Percentiles rank a stretch among this genome's conserved stretches.
Evolutionary conservation across 2,113 vertebrate genomes (phyloP).

Genomic region (Perca flavescens): DNA sequence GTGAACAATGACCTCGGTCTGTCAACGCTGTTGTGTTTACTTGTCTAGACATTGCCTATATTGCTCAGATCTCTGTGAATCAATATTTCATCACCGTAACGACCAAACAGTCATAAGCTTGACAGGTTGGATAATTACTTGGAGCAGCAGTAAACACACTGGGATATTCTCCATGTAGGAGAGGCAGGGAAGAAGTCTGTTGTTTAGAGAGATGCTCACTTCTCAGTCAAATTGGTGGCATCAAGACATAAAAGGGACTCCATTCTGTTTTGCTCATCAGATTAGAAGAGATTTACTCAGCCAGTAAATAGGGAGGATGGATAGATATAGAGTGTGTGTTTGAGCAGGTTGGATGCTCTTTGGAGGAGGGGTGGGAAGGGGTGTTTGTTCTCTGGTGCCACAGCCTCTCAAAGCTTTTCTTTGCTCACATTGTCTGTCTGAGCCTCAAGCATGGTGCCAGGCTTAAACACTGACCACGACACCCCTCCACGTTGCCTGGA

Average conservation of each 20-base stretch:
- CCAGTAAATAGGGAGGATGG: slow-evolving; percentile 76
- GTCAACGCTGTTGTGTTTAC: slow-evolving; percentile 35
- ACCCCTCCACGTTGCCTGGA: not conserved
- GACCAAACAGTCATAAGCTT: slow-evolving; percentile 29
- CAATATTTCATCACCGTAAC: slow-evolving; percentile 39
- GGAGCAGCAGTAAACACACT: slow-evolving; percentile 4
- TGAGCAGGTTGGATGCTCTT: slow-evolving; percentile 67
- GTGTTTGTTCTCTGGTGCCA: slow-evolving; percentile 72
- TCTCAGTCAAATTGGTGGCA: slow-evolving; percentile 11
- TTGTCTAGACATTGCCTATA: slow-evolving; percentile 25
- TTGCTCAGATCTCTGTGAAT: slow-evolving; percentile 24
- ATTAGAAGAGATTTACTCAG: slow-evolving; percentile 71
- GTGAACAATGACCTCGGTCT: slow-evolving; percentile 16
- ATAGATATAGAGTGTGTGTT: slow-evolving; percentile 77
- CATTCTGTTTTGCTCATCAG: slow-evolving; percentile 76
- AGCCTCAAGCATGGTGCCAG: slow-evolving; percentile 6
- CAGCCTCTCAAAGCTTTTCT: slow-evolving; percentile 56
- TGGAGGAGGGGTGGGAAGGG: not conserved
- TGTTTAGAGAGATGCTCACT: slow-evolving; percentile 18
- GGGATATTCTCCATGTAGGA: not conserved
- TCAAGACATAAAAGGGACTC: slow-evolving; percentile 67
- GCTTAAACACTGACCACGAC: not conserved
- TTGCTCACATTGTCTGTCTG: slow-evolving; percentile 36
- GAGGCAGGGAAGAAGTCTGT: not conserved
- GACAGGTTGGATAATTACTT: slow-evolving; percentile 25